Base-by-base conservation (phyloP, 2,888 invertebrate genomes). In the Asteroscopus sphinx region DNA sequence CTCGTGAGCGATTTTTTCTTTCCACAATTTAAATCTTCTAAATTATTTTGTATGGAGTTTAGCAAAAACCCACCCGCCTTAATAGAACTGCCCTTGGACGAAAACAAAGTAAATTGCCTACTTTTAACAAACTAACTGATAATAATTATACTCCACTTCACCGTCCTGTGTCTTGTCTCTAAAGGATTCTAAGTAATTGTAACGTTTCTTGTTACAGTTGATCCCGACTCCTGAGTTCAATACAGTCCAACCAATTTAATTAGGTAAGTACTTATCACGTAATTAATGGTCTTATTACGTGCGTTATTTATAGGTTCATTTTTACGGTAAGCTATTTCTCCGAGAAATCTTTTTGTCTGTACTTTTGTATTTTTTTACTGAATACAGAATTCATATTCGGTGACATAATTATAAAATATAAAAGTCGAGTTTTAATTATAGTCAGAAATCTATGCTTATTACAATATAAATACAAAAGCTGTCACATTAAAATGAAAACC, bases 251-350 rank as follows among this genome's bases (percentile, higher is more conserved):
- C 48, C 35, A 54, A 63, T 68, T 55, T 62, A 68, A 71, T 71
- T 68, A 57, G 54, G 75, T 76, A 68, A 76, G 76, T 76, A 71
- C 42, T 52, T 62, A 57, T 56, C 39, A 59, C 30, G 11, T 63
- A 60, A 59, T 52, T 72, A 63, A 72, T 69, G 63, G 54, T 63
- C 58, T 41, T 60, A 46, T 69, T 64, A 55, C 46, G 17, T 42
- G 37, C 40, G 35, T 48, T 16, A 61, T 48, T 49, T 57, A 58
- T 57, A 17, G 46, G 47, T 57, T 58, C 16, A 28, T 49, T 26
- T 28, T 28, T 12, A 25, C 6, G 25, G 3, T 25, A 25, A 6
- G 37, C 56, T 35, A 49, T 44, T 30, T 12, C 33, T 48, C 35
- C 51, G 36, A 46, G 17, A 41, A 45, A 39, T 25, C 26, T 7